A percentile compares a stretch with the other conserved stretches of the same genome.
phyloP scores from a whole-genome alignment of 2,113 vertebrate species.

The Microcebus murinus region DNA sequence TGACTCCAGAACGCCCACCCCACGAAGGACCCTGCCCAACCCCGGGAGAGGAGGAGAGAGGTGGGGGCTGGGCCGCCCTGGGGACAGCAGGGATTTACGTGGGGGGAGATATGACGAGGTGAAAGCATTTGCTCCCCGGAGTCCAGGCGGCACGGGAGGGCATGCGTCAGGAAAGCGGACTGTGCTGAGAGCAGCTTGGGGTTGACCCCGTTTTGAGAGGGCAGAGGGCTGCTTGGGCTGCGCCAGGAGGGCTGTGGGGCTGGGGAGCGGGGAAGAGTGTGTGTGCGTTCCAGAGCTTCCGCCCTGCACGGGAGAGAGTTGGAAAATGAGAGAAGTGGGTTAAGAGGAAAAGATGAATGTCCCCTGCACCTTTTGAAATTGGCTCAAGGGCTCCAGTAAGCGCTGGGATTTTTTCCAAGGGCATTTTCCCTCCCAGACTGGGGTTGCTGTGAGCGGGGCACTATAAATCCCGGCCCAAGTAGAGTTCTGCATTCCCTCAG shows the following conservation, averaged over 20 bases:
- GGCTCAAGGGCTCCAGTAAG: too few species aligned
- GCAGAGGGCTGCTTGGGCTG: not conserved
- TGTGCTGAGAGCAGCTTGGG: not conserved
- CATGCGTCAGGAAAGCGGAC: rapidly evolving
- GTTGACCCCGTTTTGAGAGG: not conserved
- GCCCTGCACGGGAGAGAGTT: not conserved
- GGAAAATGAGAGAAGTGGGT: not conserved
- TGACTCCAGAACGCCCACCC: not conserved
- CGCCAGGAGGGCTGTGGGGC: not conserved
- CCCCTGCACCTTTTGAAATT: not conserved
- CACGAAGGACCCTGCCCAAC: not conserved
- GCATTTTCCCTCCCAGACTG: not conserved
- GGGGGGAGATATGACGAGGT: not conserved
- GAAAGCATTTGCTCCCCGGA: not conserved
- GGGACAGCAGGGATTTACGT: not conserved
- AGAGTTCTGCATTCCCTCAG: not conserved
- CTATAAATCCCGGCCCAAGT: rapidly evolving
- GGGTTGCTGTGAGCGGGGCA: not conserved
- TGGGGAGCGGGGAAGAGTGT: too few species aligned
- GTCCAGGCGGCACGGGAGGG: not conserved
- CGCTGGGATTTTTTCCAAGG: not conserved
- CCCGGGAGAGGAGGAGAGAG: not conserved
- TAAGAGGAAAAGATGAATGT: too few species aligned
- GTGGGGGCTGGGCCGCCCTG: not conserved
- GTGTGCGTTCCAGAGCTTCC: not conserved